Percentiles rank a stretch among this genome's conserved stretches.
Evolutionary conservation across 1,140 invertebrate species (phyloP).

Genomic region (Lamellibrachia luymesi): DNA sequence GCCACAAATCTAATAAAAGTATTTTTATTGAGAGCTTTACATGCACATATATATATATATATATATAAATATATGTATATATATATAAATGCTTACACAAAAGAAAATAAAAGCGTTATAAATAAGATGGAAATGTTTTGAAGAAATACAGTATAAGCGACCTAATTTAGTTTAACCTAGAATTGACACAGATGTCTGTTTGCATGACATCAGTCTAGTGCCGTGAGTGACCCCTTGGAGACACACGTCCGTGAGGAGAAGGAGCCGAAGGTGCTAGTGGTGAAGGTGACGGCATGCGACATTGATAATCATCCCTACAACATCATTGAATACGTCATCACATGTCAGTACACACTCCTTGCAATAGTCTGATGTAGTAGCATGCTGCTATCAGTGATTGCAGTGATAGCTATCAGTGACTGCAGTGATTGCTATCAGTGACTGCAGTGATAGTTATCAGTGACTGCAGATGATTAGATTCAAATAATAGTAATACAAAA

Average conservation of each 20-base stretch:
- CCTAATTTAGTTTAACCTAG: no score
- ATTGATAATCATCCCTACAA: conserved; percentile 36
- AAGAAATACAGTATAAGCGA: no score
- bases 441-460: not conserved
- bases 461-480: not conserved
- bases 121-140: no score
- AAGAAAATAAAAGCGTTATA: no score
- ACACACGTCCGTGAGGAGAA: not conserved
- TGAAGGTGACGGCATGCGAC: conserved; percentile 40
- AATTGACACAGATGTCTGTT: not conserved
- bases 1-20: no score
- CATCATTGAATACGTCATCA: conserved; percentile 41
- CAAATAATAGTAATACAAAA: no score
- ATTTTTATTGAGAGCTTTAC: no score
- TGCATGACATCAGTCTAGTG: not conserved
- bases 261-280: conserved; percentile 29
- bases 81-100: not conserved
- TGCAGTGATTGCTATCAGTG: not conserved
- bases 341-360: conserved; percentile 36
- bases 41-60: not conserved
- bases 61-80: not conserved
- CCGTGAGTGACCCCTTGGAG: not conserved
- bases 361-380: not conserved
- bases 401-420: not conserved
- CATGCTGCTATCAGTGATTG: not conserved